phyloP scores from a whole-genome alignment of 2,797 vertebrate species.

The Oreonectes daqikongensis region DNA sequence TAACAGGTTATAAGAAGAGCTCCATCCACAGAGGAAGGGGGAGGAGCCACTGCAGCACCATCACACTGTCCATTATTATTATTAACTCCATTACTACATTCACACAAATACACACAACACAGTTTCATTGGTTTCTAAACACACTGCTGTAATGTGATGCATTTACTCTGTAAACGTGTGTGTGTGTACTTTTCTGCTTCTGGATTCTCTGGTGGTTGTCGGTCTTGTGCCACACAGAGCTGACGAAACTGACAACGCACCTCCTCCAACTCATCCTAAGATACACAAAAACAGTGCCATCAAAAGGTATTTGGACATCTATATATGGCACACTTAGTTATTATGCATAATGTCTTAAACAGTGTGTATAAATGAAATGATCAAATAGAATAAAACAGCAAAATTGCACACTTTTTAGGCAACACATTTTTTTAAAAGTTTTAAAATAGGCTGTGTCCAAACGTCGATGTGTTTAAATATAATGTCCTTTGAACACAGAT shows the following conservation, averaged over 20 bases:
- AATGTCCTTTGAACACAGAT: background rate
- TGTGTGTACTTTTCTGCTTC: slow-evolving; percentile 36
- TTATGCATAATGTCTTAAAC: too few relatives aligned
- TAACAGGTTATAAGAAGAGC: slow-evolving; percentile 77
- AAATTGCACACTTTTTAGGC: too few relatives aligned
- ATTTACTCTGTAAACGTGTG: background rate
- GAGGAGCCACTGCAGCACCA: background rate
- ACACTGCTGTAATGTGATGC: background rate
- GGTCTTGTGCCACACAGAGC: slow-evolving; percentile 68
- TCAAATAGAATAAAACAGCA: too few relatives aligned
- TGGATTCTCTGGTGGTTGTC: slow-evolving; percentile 51
- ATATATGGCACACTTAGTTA: background rate
- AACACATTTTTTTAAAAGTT: too few relatives aligned
- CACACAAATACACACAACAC: slow-evolving; percentile 28
- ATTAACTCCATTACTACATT: slow-evolving; percentile 37
- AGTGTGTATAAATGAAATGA: too few relatives aligned
- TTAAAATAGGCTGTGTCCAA: too few relatives aligned
- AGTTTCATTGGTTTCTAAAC: too few relatives aligned
- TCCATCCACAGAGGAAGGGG: slow-evolving; percentile 63
- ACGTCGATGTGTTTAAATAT: too few relatives aligned
- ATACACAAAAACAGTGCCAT: background rate
- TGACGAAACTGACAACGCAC: slow-evolving; percentile 74
- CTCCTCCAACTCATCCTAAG: slow-evolving; percentile 76
- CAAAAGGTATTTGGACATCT: background rate
- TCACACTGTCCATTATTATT: background rate